These are phyloP conservation scores for Bergia sp. DNA, from an alignment of 92 coral and sea anemone genomes.

Conservation along the genomic window DNA sequence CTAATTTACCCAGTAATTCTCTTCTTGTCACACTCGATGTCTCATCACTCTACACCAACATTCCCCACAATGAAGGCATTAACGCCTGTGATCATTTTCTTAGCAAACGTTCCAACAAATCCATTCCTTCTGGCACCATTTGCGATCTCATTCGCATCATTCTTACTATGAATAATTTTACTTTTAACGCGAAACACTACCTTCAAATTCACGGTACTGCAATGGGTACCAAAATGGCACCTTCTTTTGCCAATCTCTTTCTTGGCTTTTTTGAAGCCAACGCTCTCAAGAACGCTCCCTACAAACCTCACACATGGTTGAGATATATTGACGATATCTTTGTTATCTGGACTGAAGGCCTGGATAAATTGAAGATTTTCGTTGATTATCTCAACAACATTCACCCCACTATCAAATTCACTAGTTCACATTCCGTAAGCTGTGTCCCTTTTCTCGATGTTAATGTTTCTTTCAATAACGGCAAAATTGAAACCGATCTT, in stretches of 20 bases:
- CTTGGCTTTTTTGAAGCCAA: slow-evolving; percentile 12
- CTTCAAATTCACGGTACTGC: slow-evolving; percentile 18
- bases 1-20: slow-evolving; percentile 7
- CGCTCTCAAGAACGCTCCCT: slow-evolving; percentile 6
- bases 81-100: too few species aligned
- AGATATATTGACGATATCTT: slow-evolving; percentile 30
- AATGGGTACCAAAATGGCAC: too few species aligned
- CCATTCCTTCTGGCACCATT: slow-evolving; percentile 23
- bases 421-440: too few species aligned
- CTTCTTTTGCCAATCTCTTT: not conserved
- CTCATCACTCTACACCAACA: too few species aligned
- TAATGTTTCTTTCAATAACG: not conserved
- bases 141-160: slow-evolving; percentile 42
- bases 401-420: too few species aligned
- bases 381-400: slow-evolving; percentile 1
- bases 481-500: not conserved
- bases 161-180: slow-evolving; percentile 47
- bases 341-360: slow-evolving; percentile 36
- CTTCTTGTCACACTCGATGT: slow-evolving; percentile 38
- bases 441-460: too few species aligned
- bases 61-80: too few species aligned
- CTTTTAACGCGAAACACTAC: slow-evolving; percentile 46
- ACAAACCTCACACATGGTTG: slow-evolving; percentile 17
- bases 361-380: slow-evolving; percentile 4
- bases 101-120: too few species aligned